Conservation (phyloP, 2,113 vertebrate genomes). For the Panthera leo region DNA sequence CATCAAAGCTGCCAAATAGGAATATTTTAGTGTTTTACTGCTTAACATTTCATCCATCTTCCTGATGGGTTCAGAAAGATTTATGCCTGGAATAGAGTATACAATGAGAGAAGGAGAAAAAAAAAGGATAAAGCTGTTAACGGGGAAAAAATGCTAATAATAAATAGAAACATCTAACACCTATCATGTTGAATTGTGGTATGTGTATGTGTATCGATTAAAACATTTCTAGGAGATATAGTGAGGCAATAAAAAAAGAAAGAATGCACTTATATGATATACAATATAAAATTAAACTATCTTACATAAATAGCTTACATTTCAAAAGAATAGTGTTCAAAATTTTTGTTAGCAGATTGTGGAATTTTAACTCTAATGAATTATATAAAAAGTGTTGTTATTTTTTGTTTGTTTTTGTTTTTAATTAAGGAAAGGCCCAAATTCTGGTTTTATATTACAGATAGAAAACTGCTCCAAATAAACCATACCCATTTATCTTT, state of each 20-base stretch:
- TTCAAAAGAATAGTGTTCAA: conserved; percentile 33
- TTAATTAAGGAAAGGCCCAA: background rate
- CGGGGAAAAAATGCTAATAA: conserved; percentile 25
- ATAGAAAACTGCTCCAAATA: background rate
- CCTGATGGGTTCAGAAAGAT: conserved; percentile 43
- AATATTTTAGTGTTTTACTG: conserved; percentile 13
- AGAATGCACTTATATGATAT: background rate
- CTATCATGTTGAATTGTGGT: conserved; percentile 49
- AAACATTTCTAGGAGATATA: conserved; percentile 65
- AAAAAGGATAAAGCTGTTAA: conserved; percentile 34
- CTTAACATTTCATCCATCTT: conserved; percentile 58
- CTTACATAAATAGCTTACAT: conserved; percentile 21
- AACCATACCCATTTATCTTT: background rate
- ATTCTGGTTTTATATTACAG: background rate
- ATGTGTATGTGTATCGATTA: conserved; percentile 43
- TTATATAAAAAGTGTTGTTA: background rate
- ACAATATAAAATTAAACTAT: conserved; percentile 32
- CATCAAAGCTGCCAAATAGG: background rate
- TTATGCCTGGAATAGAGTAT: conserved; percentile 46
- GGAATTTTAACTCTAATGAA: background rate
- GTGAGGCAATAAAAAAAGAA: conserved; percentile 64
- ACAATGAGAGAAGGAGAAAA: conserved; percentile 12
- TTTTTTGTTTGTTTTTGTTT: background rate
- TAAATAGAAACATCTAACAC: conserved; percentile 40
- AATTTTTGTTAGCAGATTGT: background rate